Evolutionary conservation across 1,140 invertebrate genomes (phyloP).

Genomic region (Neotoxoptera formosana): DNA sequence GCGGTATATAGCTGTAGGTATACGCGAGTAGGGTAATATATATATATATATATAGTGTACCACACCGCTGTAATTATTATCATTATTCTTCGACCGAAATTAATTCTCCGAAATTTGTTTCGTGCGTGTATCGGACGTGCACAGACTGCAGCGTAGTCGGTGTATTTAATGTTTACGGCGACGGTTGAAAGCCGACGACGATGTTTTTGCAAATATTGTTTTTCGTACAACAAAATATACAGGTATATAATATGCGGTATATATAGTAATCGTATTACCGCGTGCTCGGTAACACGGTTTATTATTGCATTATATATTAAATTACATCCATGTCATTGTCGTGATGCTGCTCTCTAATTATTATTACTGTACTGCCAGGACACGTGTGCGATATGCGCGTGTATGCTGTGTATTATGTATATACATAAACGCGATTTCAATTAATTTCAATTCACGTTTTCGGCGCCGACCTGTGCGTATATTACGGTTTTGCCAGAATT

Average conservation of each 20-base stretch:
- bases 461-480: neutral
- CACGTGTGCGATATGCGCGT: neutral
- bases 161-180: neutral
- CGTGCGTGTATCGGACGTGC: neutral
- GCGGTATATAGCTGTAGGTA: too few relatives aligned
- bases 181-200: neutral
- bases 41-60: too few relatives aligned
- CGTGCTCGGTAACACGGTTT: neutral
- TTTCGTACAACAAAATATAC: neutral
- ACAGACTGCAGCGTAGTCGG: too few relatives aligned
- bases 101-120: conserved; percentile 9
- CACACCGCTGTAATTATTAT: conserved; percentile 12
- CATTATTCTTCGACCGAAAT: neutral
- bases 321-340: conserved; percentile 29
- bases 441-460: conserved; percentile 22
- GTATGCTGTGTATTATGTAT: too few relatives aligned
- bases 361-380: neutral
- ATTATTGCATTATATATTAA: conserved; percentile 29
- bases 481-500: neutral
- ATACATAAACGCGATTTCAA: conserved; percentile 1
- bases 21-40: too few relatives aligned
- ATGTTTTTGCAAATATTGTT: conserved; percentile 19
- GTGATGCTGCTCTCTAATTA: conserved; percentile 37
- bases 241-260: neutral
- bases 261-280: neutral